phyloP scores from a whole-genome alignment of 2,113 vertebrate genomes.

The Ploceus nigricollis region DNA sequence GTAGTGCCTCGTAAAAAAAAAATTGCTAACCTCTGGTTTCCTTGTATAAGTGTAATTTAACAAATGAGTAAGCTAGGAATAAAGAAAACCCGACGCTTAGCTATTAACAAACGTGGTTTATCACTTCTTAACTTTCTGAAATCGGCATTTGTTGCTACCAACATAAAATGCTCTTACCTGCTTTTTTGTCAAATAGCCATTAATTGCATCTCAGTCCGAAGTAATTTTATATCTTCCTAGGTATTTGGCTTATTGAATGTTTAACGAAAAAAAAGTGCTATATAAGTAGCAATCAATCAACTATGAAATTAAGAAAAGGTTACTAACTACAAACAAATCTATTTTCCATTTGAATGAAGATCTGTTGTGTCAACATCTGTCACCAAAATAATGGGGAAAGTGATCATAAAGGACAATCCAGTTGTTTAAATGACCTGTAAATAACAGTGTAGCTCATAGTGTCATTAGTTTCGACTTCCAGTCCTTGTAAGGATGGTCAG shows the following conservation, averaged over 20 bases:
- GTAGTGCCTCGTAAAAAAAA: fast-evolving
- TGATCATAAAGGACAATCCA: not conserved
- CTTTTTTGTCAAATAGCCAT: not conserved
- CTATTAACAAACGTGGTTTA: not conserved
- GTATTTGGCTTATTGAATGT: not conserved
- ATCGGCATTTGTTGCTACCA: not conserved
- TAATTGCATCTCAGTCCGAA: not conserved
- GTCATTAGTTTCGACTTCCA: not conserved
- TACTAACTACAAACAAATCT: not conserved
- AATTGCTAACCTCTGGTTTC: not conserved
- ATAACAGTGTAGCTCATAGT: not conserved
- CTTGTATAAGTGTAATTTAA: not conserved
- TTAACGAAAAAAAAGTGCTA: not conserved
- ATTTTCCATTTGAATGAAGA: not conserved
- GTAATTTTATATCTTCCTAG: not conserved
- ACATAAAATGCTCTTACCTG: not conserved
- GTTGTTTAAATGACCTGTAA: not conserved
- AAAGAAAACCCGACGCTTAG: not conserved
- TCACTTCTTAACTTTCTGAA: not conserved
- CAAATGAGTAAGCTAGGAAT: not conserved
- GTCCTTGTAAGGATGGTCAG: not conserved
- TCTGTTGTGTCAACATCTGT: too few species aligned
- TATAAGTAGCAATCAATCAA: not conserved
- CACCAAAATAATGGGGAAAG: not conserved
- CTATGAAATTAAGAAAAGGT: not conserved